A percentile compares a stretch with the other conserved stretches of the same genome.
Evolutionary conservation across 2,797 vertebrate species (phyloP).

Genomic region (Hylomyscus alleni): DNA sequence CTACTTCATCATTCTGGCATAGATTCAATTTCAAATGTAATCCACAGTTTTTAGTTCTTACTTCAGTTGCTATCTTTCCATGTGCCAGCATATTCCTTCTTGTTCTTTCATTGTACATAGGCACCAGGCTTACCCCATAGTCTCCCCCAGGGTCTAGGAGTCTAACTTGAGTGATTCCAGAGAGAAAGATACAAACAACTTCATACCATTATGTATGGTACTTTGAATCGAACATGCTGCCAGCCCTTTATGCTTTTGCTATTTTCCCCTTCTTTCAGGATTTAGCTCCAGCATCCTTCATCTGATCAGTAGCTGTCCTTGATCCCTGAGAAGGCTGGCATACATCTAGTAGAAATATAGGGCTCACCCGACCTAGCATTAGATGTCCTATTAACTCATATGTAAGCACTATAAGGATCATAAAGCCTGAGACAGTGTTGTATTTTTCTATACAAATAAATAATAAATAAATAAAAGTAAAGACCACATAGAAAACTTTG

Average conservation of each 20-base stretch:
- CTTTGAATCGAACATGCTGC: not conserved
- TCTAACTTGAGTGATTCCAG: not conserved
- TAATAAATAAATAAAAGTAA: not conserved
- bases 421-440: not conserved
- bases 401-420: not conserved
- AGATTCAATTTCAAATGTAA: slow-evolving; percentile 1
- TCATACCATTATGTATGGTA: not conserved
- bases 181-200: not conserved
- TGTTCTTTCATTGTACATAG: not conserved
- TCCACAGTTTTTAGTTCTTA: not conserved
- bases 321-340: not conserved
- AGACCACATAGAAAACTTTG: not conserved
- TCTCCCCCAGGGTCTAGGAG: not conserved
- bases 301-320: not conserved
- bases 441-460: not conserved
- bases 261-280: not conserved
- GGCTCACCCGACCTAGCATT: rapidly evolving
- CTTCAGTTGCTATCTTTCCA: not conserved
- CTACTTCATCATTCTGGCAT: not conserved
- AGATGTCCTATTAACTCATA: not conserved
- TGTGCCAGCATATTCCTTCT: not conserved
- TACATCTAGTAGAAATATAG: not conserved
- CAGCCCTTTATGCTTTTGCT: not conserved
- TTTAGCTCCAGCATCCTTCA: not conserved
- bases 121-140: not conserved